Conservation (phyloP, 64 coral and sea anemone species). For the Pachyseris speciosa region DNA sequence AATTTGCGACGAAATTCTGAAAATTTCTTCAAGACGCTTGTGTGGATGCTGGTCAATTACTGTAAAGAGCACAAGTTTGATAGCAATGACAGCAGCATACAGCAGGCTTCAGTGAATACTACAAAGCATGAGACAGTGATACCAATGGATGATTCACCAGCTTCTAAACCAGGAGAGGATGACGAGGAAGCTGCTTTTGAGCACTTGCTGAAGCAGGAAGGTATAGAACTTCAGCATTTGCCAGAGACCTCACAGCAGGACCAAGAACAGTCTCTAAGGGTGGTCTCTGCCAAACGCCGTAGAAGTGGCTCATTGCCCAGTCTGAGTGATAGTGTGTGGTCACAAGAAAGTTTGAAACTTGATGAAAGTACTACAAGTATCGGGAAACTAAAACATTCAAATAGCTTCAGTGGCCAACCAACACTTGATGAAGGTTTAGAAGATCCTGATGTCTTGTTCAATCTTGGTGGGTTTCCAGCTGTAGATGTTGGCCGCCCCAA, state of each 20-base stretch:
- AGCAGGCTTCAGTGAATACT: not conserved
- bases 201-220: constrained; percentile 30
- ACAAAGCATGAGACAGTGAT: constrained; percentile 6
- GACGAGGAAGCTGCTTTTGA: not conserved
- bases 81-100: not conserved
- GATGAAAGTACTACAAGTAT: constrained; percentile 26
- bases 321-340: constrained; percentile 84
- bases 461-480: constrained; percentile 82
- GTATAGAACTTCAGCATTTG: constrained; percentile 38
- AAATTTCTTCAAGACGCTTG: constrained; percentile 90
- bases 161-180: not conserved
- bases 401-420: constrained; percentile 28
- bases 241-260: not conserved
- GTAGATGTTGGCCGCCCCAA: constrained; percentile 48
- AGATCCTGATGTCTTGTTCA: constrained; percentile 46
- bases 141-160: not conserved
- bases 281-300: not conserved
- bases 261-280: not conserved
- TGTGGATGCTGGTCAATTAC: constrained; percentile 89
- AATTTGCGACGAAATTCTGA: constrained; percentile 86
- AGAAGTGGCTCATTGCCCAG: constrained; percentile 88
- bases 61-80: constrained; percentile 40
- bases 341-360: constrained; percentile 76
- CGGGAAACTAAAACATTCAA: constrained; percentile 37
- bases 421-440: constrained; percentile 15